Conservation (phyloP, 1,140 invertebrate genomes). For the Diachasma alloeum region DNA sequence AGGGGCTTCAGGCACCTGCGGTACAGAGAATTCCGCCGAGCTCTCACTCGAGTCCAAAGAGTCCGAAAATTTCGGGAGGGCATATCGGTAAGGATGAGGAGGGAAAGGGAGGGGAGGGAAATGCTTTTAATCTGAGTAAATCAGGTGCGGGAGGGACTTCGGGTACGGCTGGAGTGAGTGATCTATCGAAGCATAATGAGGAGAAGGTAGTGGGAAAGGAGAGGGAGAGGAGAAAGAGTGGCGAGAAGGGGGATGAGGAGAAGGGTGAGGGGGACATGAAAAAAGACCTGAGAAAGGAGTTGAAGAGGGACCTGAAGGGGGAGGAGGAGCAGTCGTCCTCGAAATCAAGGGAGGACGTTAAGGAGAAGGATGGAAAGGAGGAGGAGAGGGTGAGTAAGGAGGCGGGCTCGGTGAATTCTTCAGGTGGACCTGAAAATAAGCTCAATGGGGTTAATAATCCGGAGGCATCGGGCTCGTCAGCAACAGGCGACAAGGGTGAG, state of each 20-base stretch:
- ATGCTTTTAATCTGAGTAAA: constrained; percentile 10
- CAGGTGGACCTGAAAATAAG: too few relatives aligned
- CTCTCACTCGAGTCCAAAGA: constrained; percentile 44
- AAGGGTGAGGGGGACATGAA: background rate
- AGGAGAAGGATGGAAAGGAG: background rate
- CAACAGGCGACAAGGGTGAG: background rate
- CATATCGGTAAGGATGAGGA: constrained; percentile 20
- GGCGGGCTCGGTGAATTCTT: too few relatives aligned
- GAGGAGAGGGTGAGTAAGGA: background rate
- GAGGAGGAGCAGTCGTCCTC: background rate
- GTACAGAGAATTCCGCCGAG: constrained; percentile 60
- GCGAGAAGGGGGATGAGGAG: background rate
- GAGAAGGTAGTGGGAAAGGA: background rate
- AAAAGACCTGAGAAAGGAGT: background rate
- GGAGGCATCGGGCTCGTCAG: background rate
- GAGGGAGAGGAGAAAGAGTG: background rate
- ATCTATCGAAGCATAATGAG: background rate
- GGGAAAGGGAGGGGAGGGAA: constrained; percentile 5
- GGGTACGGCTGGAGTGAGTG: background rate
- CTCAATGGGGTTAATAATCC: background rate
- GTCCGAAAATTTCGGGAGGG: background rate
- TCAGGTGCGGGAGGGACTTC: background rate
- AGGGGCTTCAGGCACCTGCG: constrained; percentile 42
- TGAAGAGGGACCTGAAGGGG: background rate
- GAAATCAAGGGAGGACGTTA: background rate